Base-by-base conservation (phyloP, 2,888 invertebrate genomes). In the Perizoma affinitatum region DNA sequence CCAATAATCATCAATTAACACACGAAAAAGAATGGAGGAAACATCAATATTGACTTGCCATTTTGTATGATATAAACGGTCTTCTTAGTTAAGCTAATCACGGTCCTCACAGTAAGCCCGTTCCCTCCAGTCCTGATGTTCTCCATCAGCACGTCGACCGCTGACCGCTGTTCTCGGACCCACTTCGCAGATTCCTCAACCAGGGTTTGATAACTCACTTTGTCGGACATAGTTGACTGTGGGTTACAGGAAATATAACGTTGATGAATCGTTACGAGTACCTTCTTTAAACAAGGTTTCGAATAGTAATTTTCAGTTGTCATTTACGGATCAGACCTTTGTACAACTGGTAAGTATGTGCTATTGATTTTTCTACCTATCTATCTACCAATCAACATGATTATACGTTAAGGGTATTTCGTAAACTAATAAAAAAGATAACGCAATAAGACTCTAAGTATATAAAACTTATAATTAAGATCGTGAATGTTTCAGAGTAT, bases 21-120 rank as follows among this genome's bases (percentile, higher is more conserved):
- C 22, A 7, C 45, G 4, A 6, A 22, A 33, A 8, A 8, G 5
- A 22, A 22, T 6, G 33, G 22, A 43, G 6, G 43, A 11, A 43
- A 8, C 9, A 10, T 10, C 43, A 10, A 5, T 0, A 10, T n/a
- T 11, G 34, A 33, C 52, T 5, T 41, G 57, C 61, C 57, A 6
- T 54, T 61, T 38, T 66, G 66, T 54, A 66, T 62, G 33, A 66
- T 66, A 33, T 60, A 64, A 0, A 36, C 42, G 10, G 66, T 61
- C 48, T 45, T 64, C 42, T 35, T 50, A 5, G 44, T 49, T 5
- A 44, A 7, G 35, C 65, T 53, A 40, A 67, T 50, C 5, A 67
- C 67, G 5, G 67, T 65, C 44, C 67, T 35, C 7, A 61, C 61
- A 6, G 61, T 61, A 7, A 61, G 45, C 3, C 61, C 61, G 43